Base-by-base conservation (phyloP, 2,888 invertebrate genomes). In the Escarpia spicata region DNA sequence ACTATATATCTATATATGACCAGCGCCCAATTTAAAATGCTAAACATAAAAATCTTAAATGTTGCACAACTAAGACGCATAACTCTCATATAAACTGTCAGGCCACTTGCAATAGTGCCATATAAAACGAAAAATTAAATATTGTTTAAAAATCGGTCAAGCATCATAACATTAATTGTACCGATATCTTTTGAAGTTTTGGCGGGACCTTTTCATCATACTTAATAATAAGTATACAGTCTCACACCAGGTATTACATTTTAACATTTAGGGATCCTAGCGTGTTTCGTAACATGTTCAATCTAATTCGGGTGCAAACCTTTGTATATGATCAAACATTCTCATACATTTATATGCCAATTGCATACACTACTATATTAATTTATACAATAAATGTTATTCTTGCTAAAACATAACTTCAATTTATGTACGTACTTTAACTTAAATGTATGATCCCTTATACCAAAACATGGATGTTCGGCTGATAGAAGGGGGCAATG, bases 381-480 rank as follows among this genome's bases (percentile, higher is more conserved):
- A 75, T 19, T 75, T 75, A n/a, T 75, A 26, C 6, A 75, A 75
- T 75, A 75, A 75, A 75, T 75, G 26, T 75, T 75, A 26, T 75
- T 26, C 75, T 75, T 75, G 26, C 75, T 6, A 75, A 75, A 75
- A 26, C 75, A 26, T 26, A 26, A 75, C 12, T 52, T 52, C 6
- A 75, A 26, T 75, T 75, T 6, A 26, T 26, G 19, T 75, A 75
- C 26, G 75, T 75, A 26, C 15, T 75, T n/a, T 75, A 75, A 75
- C 26, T 75, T 26, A 75, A 75, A 19, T 75, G 26, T 75, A 75
- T 75, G 75, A 75, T 75, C 75, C 75, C 75, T 75, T 75, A 75
- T n/a, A 75, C 75, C 75, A 75, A 75, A 75, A 75, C 75, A 75
- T 75, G 75, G 75, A 75, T 75, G 75, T 75, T 26, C 75, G 26